phyloP scores from a whole-genome alignment of 2,888 invertebrate genomes.

The Heliothis peltigera region DNA sequence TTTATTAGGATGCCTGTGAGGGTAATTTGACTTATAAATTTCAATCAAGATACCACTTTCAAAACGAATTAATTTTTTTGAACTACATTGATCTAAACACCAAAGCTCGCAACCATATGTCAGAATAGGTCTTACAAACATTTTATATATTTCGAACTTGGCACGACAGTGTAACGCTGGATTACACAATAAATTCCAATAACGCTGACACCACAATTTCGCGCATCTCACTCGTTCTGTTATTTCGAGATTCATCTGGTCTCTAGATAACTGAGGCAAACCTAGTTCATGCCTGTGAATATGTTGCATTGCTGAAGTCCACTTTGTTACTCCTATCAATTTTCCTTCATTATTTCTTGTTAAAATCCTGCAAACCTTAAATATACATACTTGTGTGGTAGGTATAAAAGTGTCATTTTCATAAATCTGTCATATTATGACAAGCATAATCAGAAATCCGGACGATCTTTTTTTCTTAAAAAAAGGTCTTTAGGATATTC shows the following conservation, averaged over 20 bases:
- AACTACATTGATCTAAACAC: conserved; percentile 61
- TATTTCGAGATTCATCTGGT: conserved; percentile 67
- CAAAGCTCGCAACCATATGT: conserved; percentile 80
- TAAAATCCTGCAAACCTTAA: neutral
- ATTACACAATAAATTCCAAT: conserved; percentile 65
- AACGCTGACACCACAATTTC: conserved; percentile 70
- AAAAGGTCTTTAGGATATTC: neutral
- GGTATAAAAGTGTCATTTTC: too few species aligned
- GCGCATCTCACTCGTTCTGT: conserved; percentile 72
- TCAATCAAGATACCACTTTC: conserved; percentile 69
- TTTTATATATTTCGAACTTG: conserved; percentile 73
- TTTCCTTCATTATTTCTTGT: conserved; percentile 4
- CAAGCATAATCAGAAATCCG: neutral
- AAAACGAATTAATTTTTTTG: conserved; percentile 67
- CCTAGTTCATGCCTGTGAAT: conserved; percentile 50
- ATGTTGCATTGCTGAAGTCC: conserved; percentile 49
- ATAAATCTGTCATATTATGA: neutral
- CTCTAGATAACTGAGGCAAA: conserved; percentile 61
- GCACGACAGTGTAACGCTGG: conserved; percentile 62
- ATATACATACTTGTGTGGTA: too few species aligned
- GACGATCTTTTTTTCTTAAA: too few species aligned
- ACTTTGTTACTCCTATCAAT: conserved; percentile 2
- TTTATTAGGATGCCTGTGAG: conserved; percentile 67
- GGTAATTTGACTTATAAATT: conserved; percentile 75
- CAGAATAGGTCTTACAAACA: conserved; percentile 75